Percentiles rank a stretch among this genome's conserved stretches.
Evolutionary conservation across 2,888 invertebrate species (phyloP).

Genomic region (Pristionchus arcanus): DNA sequence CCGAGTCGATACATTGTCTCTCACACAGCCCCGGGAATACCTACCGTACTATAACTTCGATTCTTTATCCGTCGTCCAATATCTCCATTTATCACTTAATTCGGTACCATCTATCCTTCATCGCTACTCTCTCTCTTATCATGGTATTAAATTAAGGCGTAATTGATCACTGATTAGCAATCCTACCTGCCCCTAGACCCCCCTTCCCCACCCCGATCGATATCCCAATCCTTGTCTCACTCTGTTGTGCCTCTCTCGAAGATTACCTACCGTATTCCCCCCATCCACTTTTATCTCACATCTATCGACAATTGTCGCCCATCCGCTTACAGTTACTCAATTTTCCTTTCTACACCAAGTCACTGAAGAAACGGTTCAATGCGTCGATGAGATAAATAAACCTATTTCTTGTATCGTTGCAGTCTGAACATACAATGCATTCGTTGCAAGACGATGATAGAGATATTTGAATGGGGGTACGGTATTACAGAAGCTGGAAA

Average conservation of each 20-base stretch:
- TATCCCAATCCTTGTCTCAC: constrained; percentile 26
- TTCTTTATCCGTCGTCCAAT: background rate
- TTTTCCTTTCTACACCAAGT: background rate
- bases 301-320: constrained; percentile 25
- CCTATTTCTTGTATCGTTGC: background rate
- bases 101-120: background rate
- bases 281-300: background rate
- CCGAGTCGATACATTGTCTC: background rate
- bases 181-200: no score
- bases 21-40: background rate
- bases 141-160: constrained; percentile 40
- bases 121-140: background rate
- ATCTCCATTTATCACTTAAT: constrained; percentile 13
- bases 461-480: constrained; percentile 14
- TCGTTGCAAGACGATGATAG: constrained; percentile 30
- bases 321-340: background rate
- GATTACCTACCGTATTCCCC: constrained; percentile 1
- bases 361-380: constrained; percentile 44
- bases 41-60: background rate
- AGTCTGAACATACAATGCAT: background rate
- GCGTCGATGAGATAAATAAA: constrained; percentile 7
- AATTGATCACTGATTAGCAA: background rate
- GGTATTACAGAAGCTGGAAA: background rate
- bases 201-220: background rate
- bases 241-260: constrained; percentile 19